Conservation (phyloP, 2,888 invertebrate genomes). For the Megamerina dolium region DNA sequence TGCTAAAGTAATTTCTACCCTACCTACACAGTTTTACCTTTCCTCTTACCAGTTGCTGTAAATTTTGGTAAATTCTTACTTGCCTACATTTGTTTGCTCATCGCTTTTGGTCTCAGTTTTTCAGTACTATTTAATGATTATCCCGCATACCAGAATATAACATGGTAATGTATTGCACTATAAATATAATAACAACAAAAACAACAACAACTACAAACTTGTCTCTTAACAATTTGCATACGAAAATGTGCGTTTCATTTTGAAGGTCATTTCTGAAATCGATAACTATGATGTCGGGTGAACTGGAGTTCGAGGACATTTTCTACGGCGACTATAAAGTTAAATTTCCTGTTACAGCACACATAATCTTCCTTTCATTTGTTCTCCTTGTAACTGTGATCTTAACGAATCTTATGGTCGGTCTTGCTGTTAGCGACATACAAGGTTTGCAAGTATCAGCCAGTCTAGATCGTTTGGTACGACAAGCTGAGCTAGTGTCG, state of each 20-base stretch:
- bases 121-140: slow-evolving; percentile 76
- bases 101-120: slow-evolving; percentile 76
- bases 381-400: slow-evolving; percentile 76
- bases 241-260: neutral
- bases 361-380: slow-evolving; percentile 69
- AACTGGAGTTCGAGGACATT: slow-evolving; percentile 77
- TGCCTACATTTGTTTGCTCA: slow-evolving; percentile 72
- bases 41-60: slow-evolving; percentile 57
- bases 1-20: no score
- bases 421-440: slow-evolving; percentile 80
- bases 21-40: neutral
- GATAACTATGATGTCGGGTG: slow-evolving; percentile 84
- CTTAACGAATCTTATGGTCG: slow-evolving; percentile 75
- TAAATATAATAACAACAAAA: no score
- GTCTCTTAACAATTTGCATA: neutral
- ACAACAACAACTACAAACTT: no score
- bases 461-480: slow-evolving; percentile 70
- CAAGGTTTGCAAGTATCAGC: slow-evolving; percentile 75
- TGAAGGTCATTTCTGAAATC: slow-evolving; percentile 61
- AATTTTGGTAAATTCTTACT: slow-evolving; percentile 77
- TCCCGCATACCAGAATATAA: slow-evolving; percentile 61
- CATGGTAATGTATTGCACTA: slow-evolving; percentile 39
- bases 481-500: slow-evolving; percentile 76
- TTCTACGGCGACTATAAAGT: slow-evolving; percentile 61
- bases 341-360: slow-evolving; percentile 66